Percentiles rank a stretch among this genome's conserved stretches.
Conservation (phyloP, 2,113 vertebrate genomes). For the Loxodonta africana region DNA sequence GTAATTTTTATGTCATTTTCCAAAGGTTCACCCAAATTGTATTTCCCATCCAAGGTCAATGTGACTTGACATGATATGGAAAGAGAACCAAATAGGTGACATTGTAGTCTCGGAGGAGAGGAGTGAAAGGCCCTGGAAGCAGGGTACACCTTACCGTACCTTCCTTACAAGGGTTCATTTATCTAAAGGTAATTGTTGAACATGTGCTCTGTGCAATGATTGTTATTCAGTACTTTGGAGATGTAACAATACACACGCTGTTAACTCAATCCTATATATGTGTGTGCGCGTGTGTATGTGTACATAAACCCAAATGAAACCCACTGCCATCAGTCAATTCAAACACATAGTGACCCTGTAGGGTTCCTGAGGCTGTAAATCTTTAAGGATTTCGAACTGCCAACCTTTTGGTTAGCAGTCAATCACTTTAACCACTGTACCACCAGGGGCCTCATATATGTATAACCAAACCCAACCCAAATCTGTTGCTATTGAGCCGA, state of each 20-base stretch:
- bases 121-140: not conserved
- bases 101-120: not conserved
- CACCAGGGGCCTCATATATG: too few species aligned
- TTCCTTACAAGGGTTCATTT: not conserved
- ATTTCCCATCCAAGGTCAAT: not conserved
- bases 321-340: too few species aligned
- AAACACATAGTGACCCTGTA: too few species aligned
- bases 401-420: too few species aligned
- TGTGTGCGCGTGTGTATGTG: too few species aligned
- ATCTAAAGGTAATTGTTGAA: not conserved
- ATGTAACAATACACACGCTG: not conserved
- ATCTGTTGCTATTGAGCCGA: too few species aligned
- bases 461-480: too few species aligned
- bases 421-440: too few species aligned
- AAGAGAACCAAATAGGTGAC: not conserved
- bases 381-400: too few species aligned
- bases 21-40: not conserved
- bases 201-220: not conserved
- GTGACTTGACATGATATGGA: not conserved
- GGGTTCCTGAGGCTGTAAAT: too few species aligned
- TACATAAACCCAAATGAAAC: too few species aligned
- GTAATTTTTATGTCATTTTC: not conserved
- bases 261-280: too few species aligned
- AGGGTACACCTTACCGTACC: accelerated
- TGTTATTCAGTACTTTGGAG: not conserved